Base-by-base conservation (phyloP, 2,113 vertebrate species). In the Pungitius pungitius region DNA sequence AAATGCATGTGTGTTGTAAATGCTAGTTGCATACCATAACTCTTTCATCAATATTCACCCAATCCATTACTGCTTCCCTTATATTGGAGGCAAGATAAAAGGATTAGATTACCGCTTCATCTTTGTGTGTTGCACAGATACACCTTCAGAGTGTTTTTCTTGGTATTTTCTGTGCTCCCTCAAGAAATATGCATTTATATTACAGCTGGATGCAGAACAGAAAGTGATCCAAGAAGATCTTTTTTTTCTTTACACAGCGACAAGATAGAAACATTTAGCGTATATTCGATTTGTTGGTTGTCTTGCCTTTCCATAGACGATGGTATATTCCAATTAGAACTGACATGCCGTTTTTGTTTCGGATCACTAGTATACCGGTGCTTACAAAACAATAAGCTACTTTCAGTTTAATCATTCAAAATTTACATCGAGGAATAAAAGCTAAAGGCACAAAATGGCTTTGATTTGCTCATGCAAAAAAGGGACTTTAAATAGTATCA, bases 71-170 rank as follows among this genome's bases (percentile, higher is more conserved):
- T 58, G 55, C 69, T 45, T 51, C 18, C 24, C 3, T 51, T 56
- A 61, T 61, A 69, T 63, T 18, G 57, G 43, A 56, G 72, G 59
- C 52, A 35, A 30, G 56, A 77, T 80, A 9, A 56, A 26, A 72
- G 40, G 62, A 73, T 73, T 58, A 75, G 26, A 74, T 86, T 26
- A 51, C 0, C 1, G 30, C 55, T 78, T 66, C 24, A 47, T 70
- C 14, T 55, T 62, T 69, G 37, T 55, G 22, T 54, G 39, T 14
- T 78, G 51, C 51, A 81, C 45, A 67, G 57, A 80, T 69, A 71
- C 57, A 68, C 43, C 60, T 73, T 33, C 8, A 70, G 65, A 73
- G 22, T 35, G 13, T 64, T 73, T 42, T 75, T 27, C 9, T 65
- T n/a, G 33, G 18, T 56, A 3, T 52, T 70, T 40, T 62, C 51